Evolutionary conservation across 2,797 vertebrate genomes (phyloP).

Genomic region (Sebastes steindachneri): DNA sequence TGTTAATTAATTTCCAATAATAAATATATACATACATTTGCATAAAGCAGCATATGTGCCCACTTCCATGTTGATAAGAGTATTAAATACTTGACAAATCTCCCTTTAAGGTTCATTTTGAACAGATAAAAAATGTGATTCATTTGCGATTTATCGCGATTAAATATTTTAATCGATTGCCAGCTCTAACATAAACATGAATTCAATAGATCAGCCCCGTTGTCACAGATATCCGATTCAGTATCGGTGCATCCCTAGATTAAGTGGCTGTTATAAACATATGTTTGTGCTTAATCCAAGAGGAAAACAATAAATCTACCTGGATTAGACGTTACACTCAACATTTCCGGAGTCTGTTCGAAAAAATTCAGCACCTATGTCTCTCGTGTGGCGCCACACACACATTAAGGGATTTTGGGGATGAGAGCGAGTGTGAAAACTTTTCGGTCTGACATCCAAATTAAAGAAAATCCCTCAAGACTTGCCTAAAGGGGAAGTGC

Average conservation of each 20-base stretch:
- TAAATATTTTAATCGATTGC: too few relatives aligned
- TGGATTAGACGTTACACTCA: slow-evolving; percentile 58
- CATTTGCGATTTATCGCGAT: too few relatives aligned
- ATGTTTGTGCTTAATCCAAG: slow-evolving; percentile 50
- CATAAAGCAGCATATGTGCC: too few relatives aligned
- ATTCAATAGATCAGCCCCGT: too few relatives aligned
- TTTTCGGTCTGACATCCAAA: slow-evolving; percentile 77
- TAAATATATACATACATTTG: too few relatives aligned
- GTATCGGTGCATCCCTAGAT: slow-evolving; percentile 10
- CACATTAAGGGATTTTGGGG: slow-evolving; percentile 70
- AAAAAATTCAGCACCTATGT: slow-evolving; percentile 43
- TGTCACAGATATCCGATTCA: too few relatives aligned
- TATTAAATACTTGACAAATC: too few relatives aligned
- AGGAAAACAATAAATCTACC: slow-evolving; percentile 52
- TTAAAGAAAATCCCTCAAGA: slow-evolving; percentile 77
- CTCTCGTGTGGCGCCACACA: slow-evolving; percentile 56
- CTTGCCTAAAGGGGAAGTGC: slow-evolving; percentile 71
- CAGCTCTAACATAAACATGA: too few relatives aligned
- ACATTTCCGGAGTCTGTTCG: slow-evolving; percentile 31
- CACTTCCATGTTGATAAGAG: too few relatives aligned
- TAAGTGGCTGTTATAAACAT: slow-evolving; percentile 44
- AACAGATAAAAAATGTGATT: too few relatives aligned
- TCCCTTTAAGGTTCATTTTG: too few relatives aligned
- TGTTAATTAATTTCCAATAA: too few relatives aligned
- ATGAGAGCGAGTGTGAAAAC: slow-evolving; percentile 72